phyloP scores from a whole-genome alignment of 2,888 invertebrate genomes.

The Leptopilina drosophilae region DNA sequence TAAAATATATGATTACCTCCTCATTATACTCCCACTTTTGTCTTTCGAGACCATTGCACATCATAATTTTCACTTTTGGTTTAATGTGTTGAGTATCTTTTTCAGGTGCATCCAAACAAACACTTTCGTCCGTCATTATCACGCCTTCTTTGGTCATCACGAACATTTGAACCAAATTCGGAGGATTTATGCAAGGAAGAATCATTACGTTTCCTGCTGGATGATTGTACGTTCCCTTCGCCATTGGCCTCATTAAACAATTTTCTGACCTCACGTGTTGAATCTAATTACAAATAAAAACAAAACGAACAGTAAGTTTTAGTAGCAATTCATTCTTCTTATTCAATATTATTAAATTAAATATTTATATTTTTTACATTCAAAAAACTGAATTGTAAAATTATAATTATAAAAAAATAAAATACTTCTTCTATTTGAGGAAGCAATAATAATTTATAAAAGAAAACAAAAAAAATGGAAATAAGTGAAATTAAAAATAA shows the following conservation, averaged over 20 bases:
- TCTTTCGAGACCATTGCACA: slow-evolving; percentile 83
- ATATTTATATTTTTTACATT: no score
- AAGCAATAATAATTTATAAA: no score
- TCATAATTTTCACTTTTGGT: slow-evolving; percentile 84
- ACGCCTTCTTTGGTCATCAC: slow-evolving; percentile 84
- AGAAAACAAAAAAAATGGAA: no score
- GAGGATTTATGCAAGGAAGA: slow-evolving; percentile 81
- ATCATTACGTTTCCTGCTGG: slow-evolving; percentile 85
- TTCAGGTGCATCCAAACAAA: slow-evolving; percentile 88
- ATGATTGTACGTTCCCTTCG: slow-evolving; percentile 81
- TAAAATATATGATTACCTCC: slow-evolving; percentile 69
- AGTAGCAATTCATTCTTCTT: background rate
- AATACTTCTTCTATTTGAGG: no score
- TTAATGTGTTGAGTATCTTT: slow-evolving; percentile 78
- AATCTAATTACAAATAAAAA: slow-evolving; percentile 74
- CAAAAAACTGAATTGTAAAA: no score
- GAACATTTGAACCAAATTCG: slow-evolving; percentile 83
- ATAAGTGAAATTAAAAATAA: no score
- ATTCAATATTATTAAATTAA: background rate
- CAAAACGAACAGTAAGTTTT: background rate
- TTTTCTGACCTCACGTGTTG: slow-evolving; percentile 78
- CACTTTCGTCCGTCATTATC: slow-evolving; percentile 92
- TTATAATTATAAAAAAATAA: no score
- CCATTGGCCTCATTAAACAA: slow-evolving; percentile 83
- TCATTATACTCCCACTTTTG: slow-evolving; percentile 85